Percentiles rank a stretch among this genome's conserved stretches.
Evolutionary conservation across 2,113 vertebrate species (phyloP).

Genomic region (Sinocyclocheilus maitianheensis): DNA sequence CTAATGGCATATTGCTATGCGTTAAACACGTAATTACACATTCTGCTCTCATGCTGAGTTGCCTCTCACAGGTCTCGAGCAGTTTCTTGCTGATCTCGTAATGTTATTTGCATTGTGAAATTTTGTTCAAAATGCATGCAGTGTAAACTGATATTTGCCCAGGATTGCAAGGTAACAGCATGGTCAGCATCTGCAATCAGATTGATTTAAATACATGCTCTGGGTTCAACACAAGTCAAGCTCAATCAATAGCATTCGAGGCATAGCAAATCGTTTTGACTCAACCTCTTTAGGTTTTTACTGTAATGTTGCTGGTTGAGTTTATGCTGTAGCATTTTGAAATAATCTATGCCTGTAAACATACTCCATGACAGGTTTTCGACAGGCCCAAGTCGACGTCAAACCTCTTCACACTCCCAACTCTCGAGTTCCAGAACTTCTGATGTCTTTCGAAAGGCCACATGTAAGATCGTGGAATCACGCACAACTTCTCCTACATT

Average conservation of each 20-base stretch:
- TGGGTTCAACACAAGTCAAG: conserved; percentile 1
- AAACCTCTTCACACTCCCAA: background rate
- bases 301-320: background rate
- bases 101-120: background rate
- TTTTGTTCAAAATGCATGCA: background rate
- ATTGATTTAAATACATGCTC: background rate
- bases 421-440: conserved; percentile 8
- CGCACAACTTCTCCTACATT: background rate
- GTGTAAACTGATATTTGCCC: background rate
- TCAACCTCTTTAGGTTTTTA: background rate
- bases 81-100: background rate
- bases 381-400: background rate
- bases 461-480: background rate
- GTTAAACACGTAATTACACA: background rate
- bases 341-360: background rate
- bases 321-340: background rate
- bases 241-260: background rate
- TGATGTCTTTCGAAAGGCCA: conserved; percentile 24
- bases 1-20: background rate
- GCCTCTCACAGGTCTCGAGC: background rate
- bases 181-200: background rate
- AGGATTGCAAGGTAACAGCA: background rate
- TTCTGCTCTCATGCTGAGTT: background rate
- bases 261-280: background rate
- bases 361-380: background rate